These are phyloP conservation scores for Varanus komodoensis DNA, from an alignment of 2,113 vertebrate genomes.

Conservation along the genomic window DNA sequence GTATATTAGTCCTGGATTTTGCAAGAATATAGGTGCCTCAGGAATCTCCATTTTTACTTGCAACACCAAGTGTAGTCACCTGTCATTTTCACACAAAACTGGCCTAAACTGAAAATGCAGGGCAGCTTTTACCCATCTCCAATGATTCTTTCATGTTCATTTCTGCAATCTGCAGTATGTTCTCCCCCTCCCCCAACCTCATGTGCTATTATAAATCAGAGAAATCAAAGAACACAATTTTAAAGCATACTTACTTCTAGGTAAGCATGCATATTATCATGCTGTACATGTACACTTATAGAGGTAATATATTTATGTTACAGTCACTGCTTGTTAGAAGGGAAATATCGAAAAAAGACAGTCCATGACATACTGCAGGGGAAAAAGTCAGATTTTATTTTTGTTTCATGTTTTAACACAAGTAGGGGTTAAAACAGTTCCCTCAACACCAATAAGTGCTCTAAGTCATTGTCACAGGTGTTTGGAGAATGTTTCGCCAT, in stretches of 20 bases:
- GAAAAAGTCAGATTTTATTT: conserved; percentile 22
- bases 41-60: neutral
- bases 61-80: neutral
- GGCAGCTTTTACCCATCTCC: neutral
- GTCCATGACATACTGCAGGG: neutral
- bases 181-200: neutral
- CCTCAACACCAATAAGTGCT: conserved; percentile 1
- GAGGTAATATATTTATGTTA: no score
- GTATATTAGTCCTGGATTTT: neutral
- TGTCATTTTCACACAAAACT: neutral
- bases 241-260: neutral
- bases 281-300: neutral
- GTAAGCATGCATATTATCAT: neutral
- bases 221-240: neutral
- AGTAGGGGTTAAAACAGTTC: neutral
- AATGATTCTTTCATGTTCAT: neutral
- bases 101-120: neutral
- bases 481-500: neutral
- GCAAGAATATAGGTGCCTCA: neutral
- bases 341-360: neutral
- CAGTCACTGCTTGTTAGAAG: neutral
- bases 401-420: conserved; percentile 17
- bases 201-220: neutral
- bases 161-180: neutral
- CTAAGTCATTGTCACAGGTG: conserved; percentile 3